Percentiles rank a stretch among this genome's conserved stretches.
Evolutionary conservation across 2,888 invertebrate species (phyloP).

Genomic region (Syrphus vitripennis): DNA sequence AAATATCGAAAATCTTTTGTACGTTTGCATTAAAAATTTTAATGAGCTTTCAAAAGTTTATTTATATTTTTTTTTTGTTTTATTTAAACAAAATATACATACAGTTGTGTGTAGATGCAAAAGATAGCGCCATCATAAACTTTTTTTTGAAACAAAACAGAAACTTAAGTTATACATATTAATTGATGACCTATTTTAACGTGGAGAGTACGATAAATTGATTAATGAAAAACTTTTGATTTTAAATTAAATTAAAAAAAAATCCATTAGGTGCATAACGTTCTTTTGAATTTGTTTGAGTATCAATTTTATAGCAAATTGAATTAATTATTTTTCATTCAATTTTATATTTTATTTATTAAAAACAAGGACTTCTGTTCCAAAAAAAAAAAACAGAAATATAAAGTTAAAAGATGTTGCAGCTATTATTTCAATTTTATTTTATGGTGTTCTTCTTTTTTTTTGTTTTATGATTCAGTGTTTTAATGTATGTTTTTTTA

Average conservation of each 20-base stretch:
- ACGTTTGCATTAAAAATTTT: background rate
- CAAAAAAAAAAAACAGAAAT: too few species aligned
- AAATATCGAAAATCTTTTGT: background rate
- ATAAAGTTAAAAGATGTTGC: too few species aligned
- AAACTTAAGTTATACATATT: background rate
- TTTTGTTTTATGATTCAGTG: too few species aligned
- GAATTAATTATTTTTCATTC: too few species aligned
- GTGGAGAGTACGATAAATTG: background rate
- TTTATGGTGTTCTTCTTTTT: too few species aligned
- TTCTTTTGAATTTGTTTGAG: too few species aligned
- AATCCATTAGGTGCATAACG: too few species aligned
- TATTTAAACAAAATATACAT: background rate
- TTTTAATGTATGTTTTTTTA: too few species aligned
- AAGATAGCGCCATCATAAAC: background rate
- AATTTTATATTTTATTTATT: too few species aligned
- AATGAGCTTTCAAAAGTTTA: background rate
- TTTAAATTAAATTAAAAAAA: background rate
- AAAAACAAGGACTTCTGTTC: too few species aligned
- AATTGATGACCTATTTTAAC: background rate
- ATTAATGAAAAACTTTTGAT: background rate
- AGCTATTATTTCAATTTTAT: too few species aligned
- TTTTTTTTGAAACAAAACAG: background rate
- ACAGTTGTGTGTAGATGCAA: background rate
- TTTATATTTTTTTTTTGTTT: background rate
- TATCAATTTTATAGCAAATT: too few species aligned